Conservation (phyloP, 2,888 invertebrate species). For the Sepioteuthis lessoniana region DNA sequence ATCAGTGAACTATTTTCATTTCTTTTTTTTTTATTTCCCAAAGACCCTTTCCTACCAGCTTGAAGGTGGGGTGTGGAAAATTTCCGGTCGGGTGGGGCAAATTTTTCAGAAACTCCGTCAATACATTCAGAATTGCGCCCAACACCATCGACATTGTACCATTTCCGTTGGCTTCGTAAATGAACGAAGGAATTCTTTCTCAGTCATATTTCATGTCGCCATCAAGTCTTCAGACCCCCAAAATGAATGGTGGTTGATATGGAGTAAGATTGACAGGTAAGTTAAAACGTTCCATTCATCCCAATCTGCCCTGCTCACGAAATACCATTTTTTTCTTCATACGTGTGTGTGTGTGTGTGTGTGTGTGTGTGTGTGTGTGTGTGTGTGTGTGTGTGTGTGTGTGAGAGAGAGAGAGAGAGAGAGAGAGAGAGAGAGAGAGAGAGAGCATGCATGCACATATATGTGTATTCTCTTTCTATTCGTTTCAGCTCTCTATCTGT, state of each 20-base stretch:
- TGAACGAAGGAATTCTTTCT: background rate
- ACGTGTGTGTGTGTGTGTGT: background rate
- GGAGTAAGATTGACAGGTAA: background rate
- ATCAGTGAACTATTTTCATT: background rate
- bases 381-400: background rate
- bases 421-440: too few relatives aligned
- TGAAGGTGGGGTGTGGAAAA: background rate
- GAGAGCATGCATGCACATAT: too few relatives aligned
- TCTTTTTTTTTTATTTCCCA: background rate
- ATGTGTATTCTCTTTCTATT: too few relatives aligned
- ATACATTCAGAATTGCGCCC: background rate
- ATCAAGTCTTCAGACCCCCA: background rate
- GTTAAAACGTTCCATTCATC: background rate
- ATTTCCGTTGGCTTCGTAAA: background rate
- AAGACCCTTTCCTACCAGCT: background rate
- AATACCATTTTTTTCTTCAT: background rate
- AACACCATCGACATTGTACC: background rate
- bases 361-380: background rate
- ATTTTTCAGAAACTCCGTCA: background rate
- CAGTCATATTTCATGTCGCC: slow-evolving; percentile 9
- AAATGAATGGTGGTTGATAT: background rate
- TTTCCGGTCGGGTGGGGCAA: background rate
- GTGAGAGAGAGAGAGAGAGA: too few relatives aligned
- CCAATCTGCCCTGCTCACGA: background rate
- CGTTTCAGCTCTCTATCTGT: too few relatives aligned